Evolutionary conservation across 2,113 vertebrate species (phyloP), one percentile per base, ranked within the genome.

Genomic region (Anguilla japonica): DNA sequence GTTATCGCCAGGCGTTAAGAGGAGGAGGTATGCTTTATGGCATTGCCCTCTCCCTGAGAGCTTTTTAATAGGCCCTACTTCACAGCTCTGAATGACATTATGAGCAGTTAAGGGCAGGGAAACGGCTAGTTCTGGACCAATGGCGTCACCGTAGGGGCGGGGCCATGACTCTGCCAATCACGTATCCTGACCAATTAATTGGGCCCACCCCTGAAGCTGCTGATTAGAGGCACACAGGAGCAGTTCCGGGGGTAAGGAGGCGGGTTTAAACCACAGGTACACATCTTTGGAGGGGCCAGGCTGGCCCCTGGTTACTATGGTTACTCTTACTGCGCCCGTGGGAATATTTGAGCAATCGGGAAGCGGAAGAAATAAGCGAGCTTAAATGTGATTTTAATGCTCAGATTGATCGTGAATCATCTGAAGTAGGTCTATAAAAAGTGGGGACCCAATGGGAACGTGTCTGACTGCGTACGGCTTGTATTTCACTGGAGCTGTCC

Each of bases 61-160:
- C 18, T 90, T 93, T 94, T 94, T 93, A 91, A 87, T 87, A 93
- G 91, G 92, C 85, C 87, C 84, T 26, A 11, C n/a, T 89, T 92
- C 89, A 87, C 89, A 6, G 92, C 89, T 85, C 87, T 92, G 83
- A 87, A 79, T 90, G 91, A 34, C 3, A 39, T 78, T 89, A 88
- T 93, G 93, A 93, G 90, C 90, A 89, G 93, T 90, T 43, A 16
- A 85, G 89, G 81, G 63, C 26, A n/a, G 79, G 60, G 83, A 50
- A 53, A 71, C 84, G 41, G 75, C 82, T 26, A 13, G 29, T n/a
- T 79, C 16, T 56, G 16, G 79, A 46, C 43, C 50, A 53, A 79
- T 79, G 84, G 78, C 43, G 40, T 80, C 87, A 89, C 89, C 89
- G 85, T 92, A 91, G 89, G 83, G 71, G 84, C n/a, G 29, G n/a